Conservation (phyloP, 2,888 invertebrate species). For the Cistogaster globosa region DNA sequence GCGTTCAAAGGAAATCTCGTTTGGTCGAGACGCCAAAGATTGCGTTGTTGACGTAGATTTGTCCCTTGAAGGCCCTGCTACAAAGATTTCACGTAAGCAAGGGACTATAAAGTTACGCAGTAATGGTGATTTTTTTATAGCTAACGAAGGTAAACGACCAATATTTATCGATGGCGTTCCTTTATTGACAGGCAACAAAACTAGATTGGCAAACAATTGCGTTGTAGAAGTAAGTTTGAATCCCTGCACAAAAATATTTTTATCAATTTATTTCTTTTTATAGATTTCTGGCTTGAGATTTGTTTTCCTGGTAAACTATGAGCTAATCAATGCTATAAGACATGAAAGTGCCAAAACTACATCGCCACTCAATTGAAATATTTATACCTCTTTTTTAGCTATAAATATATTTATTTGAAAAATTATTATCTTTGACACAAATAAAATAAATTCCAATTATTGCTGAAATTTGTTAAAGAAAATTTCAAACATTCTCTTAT, state of each 20-base stretch:
- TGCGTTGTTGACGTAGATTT: conserved; percentile 96
- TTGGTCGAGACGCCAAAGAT: conserved; percentile 95
- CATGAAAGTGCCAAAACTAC: conserved; percentile 94
- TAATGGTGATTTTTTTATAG: conserved; percentile 97
- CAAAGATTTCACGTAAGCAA: conserved; percentile 96
- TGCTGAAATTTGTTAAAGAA: too few relatives aligned
- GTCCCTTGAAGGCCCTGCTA: conserved; percentile 95
- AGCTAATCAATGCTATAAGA: conserved; percentile 93
- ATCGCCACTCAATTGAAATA: conserved; percentile 81
- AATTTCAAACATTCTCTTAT: too few relatives aligned
- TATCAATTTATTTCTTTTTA: conserved; percentile 19
- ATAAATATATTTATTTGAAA: neutral
- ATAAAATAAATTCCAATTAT: too few relatives aligned
- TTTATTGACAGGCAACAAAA: conserved; percentile 93
- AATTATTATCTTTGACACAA: too few relatives aligned
- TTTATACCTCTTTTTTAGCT: neutral
- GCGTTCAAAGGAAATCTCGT: conserved; percentile 96
- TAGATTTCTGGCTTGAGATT: conserved; percentile 94
- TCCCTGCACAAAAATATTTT: neutral
- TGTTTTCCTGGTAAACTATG: conserved; percentile 96
- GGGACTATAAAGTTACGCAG: conserved; percentile 94
- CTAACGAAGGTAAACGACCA: conserved; percentile 96
- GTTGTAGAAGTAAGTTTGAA: conserved; percentile 90
- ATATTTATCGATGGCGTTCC: conserved; percentile 97
- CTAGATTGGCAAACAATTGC: conserved; percentile 95